Base-by-base conservation (phyloP, 2,888 invertebrate species). In the Bhutanitis thaidina region DNA sequence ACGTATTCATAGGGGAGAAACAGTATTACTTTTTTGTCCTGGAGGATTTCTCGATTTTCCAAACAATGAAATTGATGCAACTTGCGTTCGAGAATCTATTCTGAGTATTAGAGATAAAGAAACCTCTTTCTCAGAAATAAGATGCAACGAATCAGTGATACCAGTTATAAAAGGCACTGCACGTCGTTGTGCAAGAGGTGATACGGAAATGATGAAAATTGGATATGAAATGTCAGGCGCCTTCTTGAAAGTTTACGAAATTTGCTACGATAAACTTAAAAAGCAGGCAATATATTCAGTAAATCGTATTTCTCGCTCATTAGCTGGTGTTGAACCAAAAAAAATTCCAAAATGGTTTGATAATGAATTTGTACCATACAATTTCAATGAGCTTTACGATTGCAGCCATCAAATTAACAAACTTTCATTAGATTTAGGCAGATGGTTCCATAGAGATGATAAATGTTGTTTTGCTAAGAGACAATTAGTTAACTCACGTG, bases 401-500 rank as follows among this genome's bases (percentile, higher is more conserved):
- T 75, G 74, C 47, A 13, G 48, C 0, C 43, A 30, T 9, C 78
- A 80, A 56, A 57, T 47, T 1, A 40, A 47, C 36, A 37, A 9
- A 12, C 14, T 36, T 37, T 27, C 35, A 25, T 12, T 0, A 44
- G 34, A 68, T 76, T 8, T 59, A 61, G 3, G 47, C 14, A 58
- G 15, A 49, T 49, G 52, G 38, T 64, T 69, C 16, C 65, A 65
- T 32, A 43, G 4, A 1, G 12, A 16, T 1, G 65, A 71, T 35
- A 49, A 54, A 3, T 82, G 80, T 47, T 76, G 80, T 46, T 82
- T 73, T 53, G 59, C 51, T 3, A 70, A 62, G 43, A 64, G 72
- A 37, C 78, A 75, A 47, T 59, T 83, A 12, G 70, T 82, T 1
- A 76, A 56, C 55, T 55, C 78, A 1, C 61, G 46, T n/a, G 74